These are phyloP conservation scores for Bergia sp. DNA, from an alignment of 92 coral and sea anemone species.

Conservation along the genomic window DNA sequence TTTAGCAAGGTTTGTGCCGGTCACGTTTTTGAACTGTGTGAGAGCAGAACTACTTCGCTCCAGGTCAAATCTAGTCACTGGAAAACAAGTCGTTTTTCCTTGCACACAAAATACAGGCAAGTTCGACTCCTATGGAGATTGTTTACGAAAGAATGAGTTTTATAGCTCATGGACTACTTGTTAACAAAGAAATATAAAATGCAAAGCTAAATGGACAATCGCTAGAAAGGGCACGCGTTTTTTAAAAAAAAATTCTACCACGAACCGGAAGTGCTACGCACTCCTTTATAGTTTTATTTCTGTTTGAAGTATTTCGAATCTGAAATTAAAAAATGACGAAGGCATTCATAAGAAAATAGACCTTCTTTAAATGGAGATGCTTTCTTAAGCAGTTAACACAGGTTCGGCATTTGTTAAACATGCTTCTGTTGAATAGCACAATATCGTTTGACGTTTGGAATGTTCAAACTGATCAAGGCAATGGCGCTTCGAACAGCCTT, in stretches of 20 bases:
- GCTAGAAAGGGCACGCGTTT: not conserved
- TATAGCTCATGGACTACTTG: not conserved
- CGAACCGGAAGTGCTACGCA: constrained; percentile 17
- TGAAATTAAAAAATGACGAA: constrained; percentile 10
- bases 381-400: not conserved
- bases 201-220: constrained; percentile 12
- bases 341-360: not conserved
- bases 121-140: constrained; percentile 10
- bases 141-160: constrained; percentile 1
- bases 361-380: constrained; percentile 7
- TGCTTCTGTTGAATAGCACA: not conserved
- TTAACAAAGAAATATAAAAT: not conserved
- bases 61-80: constrained; percentile 10
- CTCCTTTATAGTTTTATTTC: not conserved
- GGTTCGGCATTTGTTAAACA: constrained; percentile 11
- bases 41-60: not conserved
- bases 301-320: not conserved
- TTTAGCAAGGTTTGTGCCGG: not conserved
- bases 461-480: no score
- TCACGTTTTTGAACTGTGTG: constrained; percentile 2
- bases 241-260: not conserved
- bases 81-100: not conserved
- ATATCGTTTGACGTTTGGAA: not conserved
- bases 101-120: constrained; percentile 27
- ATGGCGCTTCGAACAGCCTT: not conserved